These are phyloP conservation scores for Nyctereutes procyonoides DNA, from an alignment of 2,113 vertebrate genomes.

Conservation along the genomic window DNA sequence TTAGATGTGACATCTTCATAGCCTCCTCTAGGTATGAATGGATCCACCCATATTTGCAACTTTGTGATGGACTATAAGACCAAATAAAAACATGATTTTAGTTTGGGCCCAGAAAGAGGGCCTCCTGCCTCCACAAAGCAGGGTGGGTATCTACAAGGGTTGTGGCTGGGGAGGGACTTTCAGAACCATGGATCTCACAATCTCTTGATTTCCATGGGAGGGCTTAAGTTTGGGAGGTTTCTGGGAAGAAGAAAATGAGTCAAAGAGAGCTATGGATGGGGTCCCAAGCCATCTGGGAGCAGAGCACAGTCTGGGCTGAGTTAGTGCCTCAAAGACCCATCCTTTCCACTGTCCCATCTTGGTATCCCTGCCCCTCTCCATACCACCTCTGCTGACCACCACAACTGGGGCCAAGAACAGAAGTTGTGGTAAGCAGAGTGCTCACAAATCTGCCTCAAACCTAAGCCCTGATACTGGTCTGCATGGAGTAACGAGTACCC, in stretches of 20 bases:
- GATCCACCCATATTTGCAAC: too few species aligned
- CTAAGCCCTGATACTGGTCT: background rate
- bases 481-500: background rate
- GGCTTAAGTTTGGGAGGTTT: background rate
- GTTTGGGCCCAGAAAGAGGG: background rate
- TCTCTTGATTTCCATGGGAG: background rate
- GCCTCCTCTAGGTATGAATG: too few species aligned
- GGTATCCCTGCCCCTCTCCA: background rate
- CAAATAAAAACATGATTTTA: background rate
- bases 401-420: background rate
- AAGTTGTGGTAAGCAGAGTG: background rate
- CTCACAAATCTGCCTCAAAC: background rate
- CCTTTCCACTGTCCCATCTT: background rate
- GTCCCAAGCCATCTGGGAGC: too few species aligned
- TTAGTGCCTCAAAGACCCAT: background rate
- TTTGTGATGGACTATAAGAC: background rate
- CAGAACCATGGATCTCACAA: too few species aligned
- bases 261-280: background rate
- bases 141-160: background rate
- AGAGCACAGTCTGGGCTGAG: background rate
- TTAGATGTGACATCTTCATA: background rate
- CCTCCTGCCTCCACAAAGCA: too few species aligned
- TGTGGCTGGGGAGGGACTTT: background rate
- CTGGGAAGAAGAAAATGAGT: background rate
- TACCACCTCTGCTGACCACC: background rate